Percentiles rank a stretch among this genome's conserved stretches.
Conservation (phyloP, 2,888 invertebrate species). For the Tromatobia lineatoria region DNA sequence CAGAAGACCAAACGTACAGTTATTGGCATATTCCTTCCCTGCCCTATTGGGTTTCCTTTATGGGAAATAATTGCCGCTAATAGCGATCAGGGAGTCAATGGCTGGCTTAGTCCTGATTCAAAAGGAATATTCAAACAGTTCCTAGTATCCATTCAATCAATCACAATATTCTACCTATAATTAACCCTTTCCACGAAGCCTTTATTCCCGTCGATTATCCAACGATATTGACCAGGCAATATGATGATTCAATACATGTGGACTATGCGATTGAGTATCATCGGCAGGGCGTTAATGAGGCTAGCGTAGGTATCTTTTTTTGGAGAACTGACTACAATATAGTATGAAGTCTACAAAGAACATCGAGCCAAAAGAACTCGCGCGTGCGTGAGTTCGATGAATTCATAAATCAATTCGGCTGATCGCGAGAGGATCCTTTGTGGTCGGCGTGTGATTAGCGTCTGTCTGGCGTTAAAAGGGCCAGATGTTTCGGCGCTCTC, state of each 20-base stretch:
- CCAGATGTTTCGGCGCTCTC: constrained; percentile 69
- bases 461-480: constrained; percentile 71
- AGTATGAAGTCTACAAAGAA: constrained; percentile 50
- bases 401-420: constrained; percentile 73
- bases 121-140: constrained; percentile 24
- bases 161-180: constrained; percentile 58
- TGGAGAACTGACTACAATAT: not conserved
- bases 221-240: constrained; percentile 45
- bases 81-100: constrained; percentile 6
- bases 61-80: not conserved
- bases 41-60: not conserved
- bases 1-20: not conserved
- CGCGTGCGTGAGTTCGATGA: constrained; percentile 67
- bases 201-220: constrained; percentile 42
- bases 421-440: constrained; percentile 67
- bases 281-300: constrained; percentile 59
- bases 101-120: not conserved
- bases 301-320: constrained; percentile 47
- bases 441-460: constrained; percentile 72
- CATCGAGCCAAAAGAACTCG: constrained; percentile 31
- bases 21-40: not conserved
- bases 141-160: constrained; percentile 59
- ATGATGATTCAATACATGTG: constrained; percentile 59
- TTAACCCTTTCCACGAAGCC: constrained; percentile 43
- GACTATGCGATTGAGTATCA: constrained; percentile 56